These are phyloP conservation scores for Apomyelois bistriatella DNA, from an alignment of 2,888 invertebrate genomes.

Conservation along the genomic window DNA sequence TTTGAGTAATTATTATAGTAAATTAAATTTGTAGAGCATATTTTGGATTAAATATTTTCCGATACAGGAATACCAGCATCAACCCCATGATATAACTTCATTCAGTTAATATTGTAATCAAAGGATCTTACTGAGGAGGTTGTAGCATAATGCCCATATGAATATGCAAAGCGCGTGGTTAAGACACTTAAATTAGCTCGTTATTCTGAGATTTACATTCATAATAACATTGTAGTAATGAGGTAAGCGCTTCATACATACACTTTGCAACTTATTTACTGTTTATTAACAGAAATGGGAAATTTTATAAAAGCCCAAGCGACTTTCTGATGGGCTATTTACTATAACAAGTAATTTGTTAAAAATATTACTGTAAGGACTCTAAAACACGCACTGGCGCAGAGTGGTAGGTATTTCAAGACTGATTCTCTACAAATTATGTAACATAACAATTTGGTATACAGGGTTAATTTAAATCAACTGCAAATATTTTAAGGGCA, in stretches of 20 bases:
- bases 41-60: not conserved
- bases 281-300: not conserved
- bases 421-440: too few species aligned
- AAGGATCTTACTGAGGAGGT: constrained; percentile 29
- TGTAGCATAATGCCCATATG: constrained; percentile 34
- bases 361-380: too few species aligned
- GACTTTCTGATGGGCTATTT: too few species aligned
- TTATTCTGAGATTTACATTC: constrained; percentile 52
- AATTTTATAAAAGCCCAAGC: not conserved
- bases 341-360: too few species aligned
- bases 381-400: too few species aligned
- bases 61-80: not conserved
- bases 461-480: too few species aligned
- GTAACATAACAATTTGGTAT: too few species aligned
- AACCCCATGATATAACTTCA: constrained; percentile 2
- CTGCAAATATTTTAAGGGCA: too few species aligned
- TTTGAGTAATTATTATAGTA: too few species aligned
- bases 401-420: too few species aligned
- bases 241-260: constrained; percentile 24
- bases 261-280: not conserved
- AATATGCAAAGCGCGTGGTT: constrained; percentile 53
- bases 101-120: constrained; percentile 12
- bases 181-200: constrained; percentile 51
- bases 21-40: too few species aligned
- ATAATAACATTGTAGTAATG: constrained; percentile 41